Percentiles rank a stretch among this genome's conserved stretches.
Evolutionary conservation across 1,140 invertebrate genomes (phyloP).

Genomic region (Drosophila ambigua): DNA sequence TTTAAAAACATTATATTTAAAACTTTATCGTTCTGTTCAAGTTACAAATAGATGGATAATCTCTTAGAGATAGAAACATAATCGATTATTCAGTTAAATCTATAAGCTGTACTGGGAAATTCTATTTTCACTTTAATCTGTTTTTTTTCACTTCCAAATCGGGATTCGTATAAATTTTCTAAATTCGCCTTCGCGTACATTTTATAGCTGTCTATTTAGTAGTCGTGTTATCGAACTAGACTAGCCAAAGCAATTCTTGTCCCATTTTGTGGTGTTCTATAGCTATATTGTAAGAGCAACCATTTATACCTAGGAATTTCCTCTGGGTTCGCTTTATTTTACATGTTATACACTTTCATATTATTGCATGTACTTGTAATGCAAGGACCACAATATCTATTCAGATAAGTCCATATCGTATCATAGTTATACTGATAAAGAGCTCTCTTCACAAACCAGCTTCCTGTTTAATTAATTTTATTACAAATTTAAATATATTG

Average conservation of each 20-base stretch:
- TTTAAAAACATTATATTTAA: conserved; percentile 60
- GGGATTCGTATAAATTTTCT: no score
- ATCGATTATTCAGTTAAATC: conserved; percentile 41
- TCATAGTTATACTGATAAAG: conserved; percentile 43
- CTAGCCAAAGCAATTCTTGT: no score
- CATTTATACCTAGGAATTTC: conserved; percentile 35
- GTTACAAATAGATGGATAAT: conserved; percentile 50
- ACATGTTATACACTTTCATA: conserved; percentile 56
- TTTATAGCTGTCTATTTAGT: no score
- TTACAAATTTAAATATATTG: conserved; percentile 54
- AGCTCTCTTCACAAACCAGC: conserved; percentile 39
- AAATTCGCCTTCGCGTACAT: no score
- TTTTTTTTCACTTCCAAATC: no score
- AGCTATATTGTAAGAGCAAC: background rate
- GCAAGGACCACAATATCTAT: conserved; percentile 13
- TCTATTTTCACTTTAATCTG: no score
- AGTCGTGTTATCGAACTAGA: no score
- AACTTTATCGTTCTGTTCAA: conserved; percentile 45
- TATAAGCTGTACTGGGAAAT: conserved; percentile 14
- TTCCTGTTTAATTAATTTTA: conserved; percentile 34
- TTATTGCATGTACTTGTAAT: conserved; percentile 45
- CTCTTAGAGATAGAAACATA: conserved; percentile 57
- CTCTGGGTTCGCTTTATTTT: conserved; percentile 60
- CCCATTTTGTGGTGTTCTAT: no score
- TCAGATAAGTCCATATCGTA: conserved; percentile 43